Percentiles rank a stretch among this genome's conserved stretches.
Conservation (phyloP, 2,888 invertebrate species). For the Pediacus dermestoides region DNA sequence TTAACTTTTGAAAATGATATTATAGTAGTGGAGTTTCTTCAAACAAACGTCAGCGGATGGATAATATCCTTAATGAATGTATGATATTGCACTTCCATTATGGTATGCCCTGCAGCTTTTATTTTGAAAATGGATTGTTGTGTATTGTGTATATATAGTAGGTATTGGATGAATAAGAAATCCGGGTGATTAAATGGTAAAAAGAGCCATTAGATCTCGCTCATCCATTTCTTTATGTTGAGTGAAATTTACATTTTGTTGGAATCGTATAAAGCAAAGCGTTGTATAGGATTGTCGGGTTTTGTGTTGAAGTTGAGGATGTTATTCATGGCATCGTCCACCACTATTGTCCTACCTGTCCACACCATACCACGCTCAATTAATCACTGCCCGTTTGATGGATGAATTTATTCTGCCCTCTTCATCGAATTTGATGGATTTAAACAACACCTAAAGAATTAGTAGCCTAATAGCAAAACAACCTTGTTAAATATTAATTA, state of each 20-base stretch:
- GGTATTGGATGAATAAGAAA: no score
- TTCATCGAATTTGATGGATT: conserved; percentile 38
- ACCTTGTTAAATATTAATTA: no score
- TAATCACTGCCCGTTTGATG: conserved; percentile 45
- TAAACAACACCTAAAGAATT: conserved; percentile 31
- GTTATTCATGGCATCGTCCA: conserved; percentile 42
- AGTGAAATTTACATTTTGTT: conserved; percentile 15
- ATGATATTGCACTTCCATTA: no score
- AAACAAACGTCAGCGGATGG: no score
- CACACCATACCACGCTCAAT: conserved; percentile 43
- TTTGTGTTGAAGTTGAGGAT: conserved; percentile 19
- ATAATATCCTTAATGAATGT: no score
- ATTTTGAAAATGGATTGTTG: no score
- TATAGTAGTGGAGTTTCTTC: no score
- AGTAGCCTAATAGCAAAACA: conserved; percentile 20
- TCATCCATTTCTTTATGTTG: conserved; percentile 15
- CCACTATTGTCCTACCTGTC: conserved; percentile 47
- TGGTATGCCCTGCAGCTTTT: no score
- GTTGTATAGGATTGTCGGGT: conserved; percentile 15
- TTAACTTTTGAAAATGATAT: no score
- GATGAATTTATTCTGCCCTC: conserved; percentile 46
- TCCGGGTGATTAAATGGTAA: no score
- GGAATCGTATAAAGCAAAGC: conserved; percentile 10
- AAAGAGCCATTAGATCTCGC: no score
- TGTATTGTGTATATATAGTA: no score